phyloP scores from a whole-genome alignment of 2,797 vertebrate species.

The Paedocypris micromegethes region DNA sequence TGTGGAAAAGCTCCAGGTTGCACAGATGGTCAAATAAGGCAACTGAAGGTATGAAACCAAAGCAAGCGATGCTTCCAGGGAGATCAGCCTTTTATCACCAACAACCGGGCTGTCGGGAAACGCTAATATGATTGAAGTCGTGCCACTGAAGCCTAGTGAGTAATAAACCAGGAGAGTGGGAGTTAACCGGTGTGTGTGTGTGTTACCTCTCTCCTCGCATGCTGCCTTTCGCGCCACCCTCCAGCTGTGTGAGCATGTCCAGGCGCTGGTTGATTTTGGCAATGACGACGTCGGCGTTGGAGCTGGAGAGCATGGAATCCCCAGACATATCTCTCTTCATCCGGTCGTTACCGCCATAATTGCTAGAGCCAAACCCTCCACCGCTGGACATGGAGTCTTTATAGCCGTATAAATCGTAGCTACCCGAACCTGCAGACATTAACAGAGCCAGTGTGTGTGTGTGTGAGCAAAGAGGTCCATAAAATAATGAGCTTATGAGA shows the following conservation, averaged over 20 bases:
- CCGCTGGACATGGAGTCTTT: slow-evolving; percentile 73
- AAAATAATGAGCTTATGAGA: too few relatives aligned
- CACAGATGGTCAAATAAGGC: slow-evolving; percentile 29
- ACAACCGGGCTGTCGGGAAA: too few relatives aligned
- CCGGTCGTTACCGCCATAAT: slow-evolving; percentile 67
- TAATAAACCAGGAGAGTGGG: not conserved
- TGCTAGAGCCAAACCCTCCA: slow-evolving; percentile 67
- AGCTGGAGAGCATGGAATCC: slow-evolving; percentile 62
- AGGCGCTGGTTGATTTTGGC: slow-evolving; percentile 86
- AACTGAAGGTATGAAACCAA: not conserved
- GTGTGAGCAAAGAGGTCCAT: too few relatives aligned
- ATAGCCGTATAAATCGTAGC: slow-evolving; percentile 77
- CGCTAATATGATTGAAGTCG: too few relatives aligned
- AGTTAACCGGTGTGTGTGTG: not conserved
- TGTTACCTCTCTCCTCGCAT: slow-evolving; percentile 67
- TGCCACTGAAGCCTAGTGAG: too few relatives aligned
- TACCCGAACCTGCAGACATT: slow-evolving; percentile 69
- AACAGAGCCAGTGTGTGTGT: too few relatives aligned
- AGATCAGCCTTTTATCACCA: too few relatives aligned
- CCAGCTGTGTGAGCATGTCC: slow-evolving; percentile 83
- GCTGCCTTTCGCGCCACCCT: slow-evolving; percentile 71
- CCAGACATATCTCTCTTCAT: slow-evolving; percentile 70
- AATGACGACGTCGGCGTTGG: slow-evolving; percentile 76
- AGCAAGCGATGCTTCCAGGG: too few relatives aligned
- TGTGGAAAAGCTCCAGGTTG: slow-evolving; percentile 32